phyloP scores from a whole-genome alignment of 2,797 vertebrate species.

The Chaetodon trifasciatus region DNA sequence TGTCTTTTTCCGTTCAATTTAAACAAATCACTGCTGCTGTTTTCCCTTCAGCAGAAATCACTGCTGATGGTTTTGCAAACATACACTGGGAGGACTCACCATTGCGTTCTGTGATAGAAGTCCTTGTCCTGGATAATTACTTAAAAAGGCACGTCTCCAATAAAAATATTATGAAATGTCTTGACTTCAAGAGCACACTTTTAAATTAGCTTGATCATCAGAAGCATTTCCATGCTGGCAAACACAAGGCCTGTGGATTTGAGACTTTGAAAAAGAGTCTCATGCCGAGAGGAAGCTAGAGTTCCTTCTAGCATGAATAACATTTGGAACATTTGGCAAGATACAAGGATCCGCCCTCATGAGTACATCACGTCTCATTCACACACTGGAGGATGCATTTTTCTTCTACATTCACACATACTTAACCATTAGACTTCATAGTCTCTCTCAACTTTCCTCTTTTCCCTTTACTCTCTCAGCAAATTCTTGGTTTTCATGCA shows the following conservation, averaged over 20 bases:
- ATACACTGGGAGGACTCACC: conserved; percentile 8
- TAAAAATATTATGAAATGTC: conserved; percentile 42
- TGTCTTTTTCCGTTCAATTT: conserved; percentile 4
- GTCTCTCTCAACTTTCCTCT: neutral
- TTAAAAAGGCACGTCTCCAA: conserved; percentile 23
- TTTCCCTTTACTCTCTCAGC: neutral
- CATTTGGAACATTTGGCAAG: conserved; percentile 46
- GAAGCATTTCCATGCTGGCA: conserved; percentile 36
- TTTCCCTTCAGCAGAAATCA: conserved; percentile 6
- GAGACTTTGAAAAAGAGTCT: conserved; percentile 44
- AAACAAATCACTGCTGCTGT: neutral
- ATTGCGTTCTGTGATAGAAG: conserved; percentile 11
- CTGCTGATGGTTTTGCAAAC: neutral
- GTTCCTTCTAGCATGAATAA: conserved; percentile 43
- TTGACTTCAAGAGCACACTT: conserved; percentile 43
- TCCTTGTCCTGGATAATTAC: conserved; percentile 39
- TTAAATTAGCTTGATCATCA: conserved; percentile 57
- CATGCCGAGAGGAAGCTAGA: conserved; percentile 49
- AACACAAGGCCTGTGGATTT: conserved; percentile 36
- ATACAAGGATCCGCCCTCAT: conserved; percentile 23
- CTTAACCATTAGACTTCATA: conserved; percentile 27
- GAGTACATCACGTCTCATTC: conserved; percentile 34
- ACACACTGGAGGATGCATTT: conserved; percentile 6
- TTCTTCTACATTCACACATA: conserved; percentile 17
- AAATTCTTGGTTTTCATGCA: neutral